These are phyloP conservation scores for Siniperca obscura DNA, from an alignment of 2,797 vertebrate species.

Conservation along the genomic window DNA sequence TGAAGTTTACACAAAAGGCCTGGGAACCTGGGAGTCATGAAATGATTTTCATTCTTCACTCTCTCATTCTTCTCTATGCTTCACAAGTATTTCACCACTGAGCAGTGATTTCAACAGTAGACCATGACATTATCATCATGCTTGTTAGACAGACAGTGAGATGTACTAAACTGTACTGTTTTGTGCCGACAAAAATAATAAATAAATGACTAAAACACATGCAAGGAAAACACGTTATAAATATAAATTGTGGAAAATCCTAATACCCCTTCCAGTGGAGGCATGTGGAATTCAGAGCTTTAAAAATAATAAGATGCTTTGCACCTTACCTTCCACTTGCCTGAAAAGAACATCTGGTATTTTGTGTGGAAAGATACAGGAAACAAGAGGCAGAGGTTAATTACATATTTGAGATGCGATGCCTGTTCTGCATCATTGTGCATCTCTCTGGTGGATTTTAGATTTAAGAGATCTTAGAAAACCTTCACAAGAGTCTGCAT, in stretches of 20 bases:
- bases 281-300: slow-evolving; percentile 7
- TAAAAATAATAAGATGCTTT: slow-evolving; percentile 16
- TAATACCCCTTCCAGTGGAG: not conserved
- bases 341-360: slow-evolving; percentile 39
- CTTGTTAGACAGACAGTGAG: not conserved
- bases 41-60: slow-evolving; percentile 20
- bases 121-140: not conserved
- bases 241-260: slow-evolving; percentile 8
- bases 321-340: slow-evolving; percentile 17
- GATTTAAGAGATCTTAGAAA: slow-evolving; percentile 11
- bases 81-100: not conserved
- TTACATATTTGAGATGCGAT: slow-evolving; percentile 41
- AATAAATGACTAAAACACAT: not conserved
- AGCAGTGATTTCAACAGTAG: slow-evolving; percentile 1
- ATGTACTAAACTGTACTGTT: not conserved
- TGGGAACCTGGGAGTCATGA: not conserved
- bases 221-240: not conserved
- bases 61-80: not conserved
- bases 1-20: slow-evolving; percentile 28
- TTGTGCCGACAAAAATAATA: not conserved
- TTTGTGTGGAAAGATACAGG: slow-evolving; percentile 19
- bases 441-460: slow-evolving; percentile 22
- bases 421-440: slow-evolving; percentile 16
- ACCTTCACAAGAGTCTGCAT: not conserved
- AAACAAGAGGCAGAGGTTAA: slow-evolving; percentile 54